These are phyloP conservation scores for Gorsachius magnificus DNA, from an alignment of 2,797 vertebrate species.

Conservation along the genomic window DNA sequence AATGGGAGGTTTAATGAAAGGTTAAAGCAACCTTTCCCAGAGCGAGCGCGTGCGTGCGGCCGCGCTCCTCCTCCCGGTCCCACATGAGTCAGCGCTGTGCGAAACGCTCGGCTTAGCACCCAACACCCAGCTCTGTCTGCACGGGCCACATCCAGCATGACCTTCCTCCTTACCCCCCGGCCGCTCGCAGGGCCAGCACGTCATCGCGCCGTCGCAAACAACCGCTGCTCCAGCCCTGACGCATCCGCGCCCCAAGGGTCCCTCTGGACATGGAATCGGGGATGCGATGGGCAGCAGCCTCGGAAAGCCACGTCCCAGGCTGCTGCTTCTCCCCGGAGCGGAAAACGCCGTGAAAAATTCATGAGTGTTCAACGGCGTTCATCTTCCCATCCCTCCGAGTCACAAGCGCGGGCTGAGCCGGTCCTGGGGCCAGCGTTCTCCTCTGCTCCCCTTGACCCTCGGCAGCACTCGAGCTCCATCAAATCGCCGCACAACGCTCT, in stretches of 20 bases:
- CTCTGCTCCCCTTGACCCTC: not conserved
- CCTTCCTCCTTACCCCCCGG: not conserved
- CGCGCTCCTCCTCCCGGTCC: not conserved
- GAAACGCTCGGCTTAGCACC: accelerated
- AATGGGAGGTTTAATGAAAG: not conserved
- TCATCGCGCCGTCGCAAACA: accelerated
- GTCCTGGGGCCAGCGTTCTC: not conserved
- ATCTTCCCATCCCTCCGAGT: not conserved
- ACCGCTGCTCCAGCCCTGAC: not conserved
- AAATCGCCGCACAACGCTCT: not conserved
- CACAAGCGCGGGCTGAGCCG: accelerated
- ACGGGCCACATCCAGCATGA: accelerated
- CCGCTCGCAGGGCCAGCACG: accelerated
- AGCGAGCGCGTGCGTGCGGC: accelerated
- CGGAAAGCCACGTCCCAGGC: not conserved
- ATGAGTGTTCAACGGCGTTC: not conserved
- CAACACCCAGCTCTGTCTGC: not conserved
- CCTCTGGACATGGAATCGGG: not conserved
- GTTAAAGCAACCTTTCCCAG: not conserved
- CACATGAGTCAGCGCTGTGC: accelerated
- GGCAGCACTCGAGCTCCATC: not conserved
- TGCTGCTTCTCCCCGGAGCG: not conserved
- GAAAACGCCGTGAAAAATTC: not conserved
- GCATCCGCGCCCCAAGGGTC: not conserved
- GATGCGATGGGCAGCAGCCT: not conserved